phyloP scores from a whole-genome alignment of 2,888 invertebrate genomes.

The Anthophora plumipes region DNA sequence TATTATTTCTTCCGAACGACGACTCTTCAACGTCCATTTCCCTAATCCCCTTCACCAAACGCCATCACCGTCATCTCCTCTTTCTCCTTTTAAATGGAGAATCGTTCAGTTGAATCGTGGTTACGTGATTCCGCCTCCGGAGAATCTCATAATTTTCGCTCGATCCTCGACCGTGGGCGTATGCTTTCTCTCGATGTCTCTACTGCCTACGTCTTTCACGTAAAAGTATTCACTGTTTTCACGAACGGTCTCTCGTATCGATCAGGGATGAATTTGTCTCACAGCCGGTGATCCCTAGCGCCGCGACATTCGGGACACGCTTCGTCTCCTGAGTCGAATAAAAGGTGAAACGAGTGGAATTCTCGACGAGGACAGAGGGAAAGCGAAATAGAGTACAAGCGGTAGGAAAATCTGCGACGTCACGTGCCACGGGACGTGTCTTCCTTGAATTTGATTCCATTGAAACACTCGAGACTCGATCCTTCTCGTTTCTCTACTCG shows the following conservation, averaged over 20 bases:
- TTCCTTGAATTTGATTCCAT: conserved; percentile 28
- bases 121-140: background rate
- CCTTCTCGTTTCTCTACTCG: background rate
- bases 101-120: background rate
- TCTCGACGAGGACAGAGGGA: background rate
- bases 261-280: conserved; percentile 28
- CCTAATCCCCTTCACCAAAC: background rate
- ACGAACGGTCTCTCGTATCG: conserved; percentile 20
- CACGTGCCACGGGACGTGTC: conserved; percentile 8
- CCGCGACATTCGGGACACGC: conserved; percentile 39
- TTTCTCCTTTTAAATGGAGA: conserved; percentile 2
- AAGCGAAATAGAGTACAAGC: background rate
- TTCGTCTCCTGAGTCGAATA: conserved; percentile 11
- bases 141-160: conserved; percentile 5
- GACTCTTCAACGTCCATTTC: background rate
- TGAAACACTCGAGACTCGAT: background rate
- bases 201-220: background rate
- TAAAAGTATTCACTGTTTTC: conserved; percentile 24
- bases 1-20: background rate
- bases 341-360: conserved; percentile 41
- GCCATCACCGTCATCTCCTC: background rate
- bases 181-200: too few relatives aligned
- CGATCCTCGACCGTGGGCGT: conserved; percentile 5
- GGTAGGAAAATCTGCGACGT: conserved; percentile 16
- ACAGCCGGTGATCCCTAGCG: background rate